Evolutionary conservation across 2,888 invertebrate genomes (phyloP), one percentile per base, ranked within the genome.

Genomic region (Eupelmus urozonus): DNA sequence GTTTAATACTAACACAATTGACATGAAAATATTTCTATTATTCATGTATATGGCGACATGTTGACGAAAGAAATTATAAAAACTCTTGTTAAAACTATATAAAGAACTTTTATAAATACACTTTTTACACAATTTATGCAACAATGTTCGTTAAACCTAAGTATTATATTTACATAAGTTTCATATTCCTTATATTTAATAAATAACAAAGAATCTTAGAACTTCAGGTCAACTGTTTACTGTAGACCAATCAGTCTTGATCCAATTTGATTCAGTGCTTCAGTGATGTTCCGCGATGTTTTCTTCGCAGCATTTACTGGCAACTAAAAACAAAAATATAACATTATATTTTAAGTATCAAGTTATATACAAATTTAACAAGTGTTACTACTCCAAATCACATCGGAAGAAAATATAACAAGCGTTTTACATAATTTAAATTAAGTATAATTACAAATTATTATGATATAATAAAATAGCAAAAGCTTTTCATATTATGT

Each of bases 261-360:
- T 34, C 92, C 93, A 9, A 93, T 85, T 83, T 92, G 91, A 84
- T 93, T 93, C 1, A 93, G 87, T 73, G 92, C 92, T 81, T 92
- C 92, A 0, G 92, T 91, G 16, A 93, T 89, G 20, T 89, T 87
- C 80, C 91, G 88, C 5, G 92, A 90, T 42, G 93, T 90, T 70
- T 91, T 90, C 81, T 89, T 91, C 13, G 91, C 88, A 18, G 92
- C 88, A 60, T 90, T 88, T 16, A 91, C 89, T 5, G 93, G 93
- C 0, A 92, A 88, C 93, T 93, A 89, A 45, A 88, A 89, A 49
- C 16, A 49, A 51, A 53, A 18, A n/a, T n/a, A n/a, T n/a, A n/a
- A n/a, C n/a, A n/a, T n/a, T n/a, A n/a, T n/a, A n/a, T n/a, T n/a
- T n/a, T n/a, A n/a, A n/a, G n/a, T n/a, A n/a, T n/a, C n/a, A n/a